Evolutionary conservation across 53 echinoderm and acorn worm genomes (phyloP), one percentile per base, ranked within the genome.

Genomic region (Mesocentrotus franciscanus): DNA sequence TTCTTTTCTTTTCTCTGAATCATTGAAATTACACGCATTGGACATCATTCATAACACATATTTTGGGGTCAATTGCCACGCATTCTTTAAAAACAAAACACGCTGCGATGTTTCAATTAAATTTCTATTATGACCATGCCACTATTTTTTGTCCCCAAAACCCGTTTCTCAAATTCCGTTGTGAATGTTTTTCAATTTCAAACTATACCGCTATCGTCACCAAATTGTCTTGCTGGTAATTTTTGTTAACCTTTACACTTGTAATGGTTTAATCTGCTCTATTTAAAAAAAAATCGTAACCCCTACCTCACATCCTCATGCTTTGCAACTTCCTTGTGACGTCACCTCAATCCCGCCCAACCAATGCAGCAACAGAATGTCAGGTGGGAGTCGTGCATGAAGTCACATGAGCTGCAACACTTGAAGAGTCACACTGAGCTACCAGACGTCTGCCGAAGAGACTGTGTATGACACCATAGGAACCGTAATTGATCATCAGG

Each of bases 291-390:
- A 39, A 15, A 55, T 57, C 8, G 6, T n/a, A 49, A 49, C 24
- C 42, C 85, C 60, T 60, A 29, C 29, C 14, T 26, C 26, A 8
- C 11, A 30, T 59, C 29, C n/a, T 29, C 29, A 32, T 32, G 90
- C 64, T 70, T 91, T 92, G 34, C 12, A 34, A 24, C 30, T 14
- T 39, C 39, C 92, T 66, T 35, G 70, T 92, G 68, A 92, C 71
- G 92, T 92, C 62, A 92, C 66, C 34, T 68, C 39, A 33, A 60
- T 33, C 66, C 71, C 92, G 39, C 59, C 93, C 93, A 93, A 76
- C 76, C 76, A 93, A 13, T 74, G 24, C 78, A 93, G 75, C 57
- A 49, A 58, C 72, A 55, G 76, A n/a, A 55, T 26, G 76, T 75
- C 78, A 49, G n/a, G 17, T 93, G 93, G 93, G 74, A 93, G 76